Conservation (phyloP, 2,888 invertebrate species). For the Actias luna region DNA sequence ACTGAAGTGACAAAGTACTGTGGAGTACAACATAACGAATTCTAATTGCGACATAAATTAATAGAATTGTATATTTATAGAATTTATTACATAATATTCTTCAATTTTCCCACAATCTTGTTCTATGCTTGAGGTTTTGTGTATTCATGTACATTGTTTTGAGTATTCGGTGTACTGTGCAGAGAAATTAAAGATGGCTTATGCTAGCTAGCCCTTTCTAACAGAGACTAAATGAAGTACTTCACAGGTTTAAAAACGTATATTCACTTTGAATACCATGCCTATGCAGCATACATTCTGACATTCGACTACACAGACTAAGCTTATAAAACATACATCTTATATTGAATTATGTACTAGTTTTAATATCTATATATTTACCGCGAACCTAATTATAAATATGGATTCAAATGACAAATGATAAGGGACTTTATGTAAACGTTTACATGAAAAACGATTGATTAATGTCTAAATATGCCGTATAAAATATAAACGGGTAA, state of each 20-base stretch:
- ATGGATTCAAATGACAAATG: neutral
- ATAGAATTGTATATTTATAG: neutral
- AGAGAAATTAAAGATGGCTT: neutral
- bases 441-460: no score
- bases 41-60: no score
- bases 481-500: neutral
- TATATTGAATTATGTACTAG: no score
- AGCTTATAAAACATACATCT: no score
- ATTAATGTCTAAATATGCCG: no score
- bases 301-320: no score
- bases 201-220: neutral
- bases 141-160: neutral
- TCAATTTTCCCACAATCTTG: neutral
- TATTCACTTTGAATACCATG: neutral
- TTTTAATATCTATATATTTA: no score
- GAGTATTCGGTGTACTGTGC: neutral
- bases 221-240: constrained; percentile 1
- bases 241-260: neutral
- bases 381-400: neutral
- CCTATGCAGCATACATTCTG: neutral
- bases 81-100: neutral
- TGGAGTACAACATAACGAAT: neutral
- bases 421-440: neutral
- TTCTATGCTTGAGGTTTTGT: neutral
- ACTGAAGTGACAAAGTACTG: no score